phyloP scores from a whole-genome alignment of 2,797 vertebrate species.

The Malacoraja senta region DNA sequence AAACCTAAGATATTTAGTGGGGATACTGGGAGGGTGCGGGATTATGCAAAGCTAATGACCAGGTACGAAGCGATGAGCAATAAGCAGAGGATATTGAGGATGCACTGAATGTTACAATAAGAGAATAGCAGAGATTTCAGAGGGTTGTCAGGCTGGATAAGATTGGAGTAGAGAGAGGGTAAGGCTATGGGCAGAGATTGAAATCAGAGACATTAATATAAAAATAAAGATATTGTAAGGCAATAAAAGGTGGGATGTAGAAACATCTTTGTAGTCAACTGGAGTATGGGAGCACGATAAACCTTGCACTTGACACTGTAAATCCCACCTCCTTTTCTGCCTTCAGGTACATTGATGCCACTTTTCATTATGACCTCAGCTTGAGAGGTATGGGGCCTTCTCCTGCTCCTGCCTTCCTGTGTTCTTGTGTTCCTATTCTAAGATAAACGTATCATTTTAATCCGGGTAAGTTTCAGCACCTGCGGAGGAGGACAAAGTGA shows the following conservation, averaged over 20 bases:
- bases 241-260: not conserved
- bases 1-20: too few relatives aligned
- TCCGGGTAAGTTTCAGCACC: not conserved
- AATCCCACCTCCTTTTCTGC: not conserved
- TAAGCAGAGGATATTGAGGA: not conserved
- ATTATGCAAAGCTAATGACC: not conserved
- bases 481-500: not conserved
- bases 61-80: too few relatives aligned
- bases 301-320: not conserved
- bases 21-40: too few relatives aligned
- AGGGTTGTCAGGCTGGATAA: not conserved
- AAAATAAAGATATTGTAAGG: not conserved
- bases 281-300: not conserved
- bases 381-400: too few relatives aligned
- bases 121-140: not conserved
- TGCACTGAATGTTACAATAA: too few relatives aligned
- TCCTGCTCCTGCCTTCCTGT: too few relatives aligned
- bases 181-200: not conserved
- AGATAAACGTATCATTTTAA: not conserved
- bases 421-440: too few relatives aligned
- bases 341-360: not conserved
- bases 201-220: too few relatives aligned
- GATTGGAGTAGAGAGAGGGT: too few relatives aligned
- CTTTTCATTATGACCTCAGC: not conserved
- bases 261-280: not conserved